phyloP scores from a whole-genome alignment of 2,113 vertebrate species.

The Apus apus region DNA sequence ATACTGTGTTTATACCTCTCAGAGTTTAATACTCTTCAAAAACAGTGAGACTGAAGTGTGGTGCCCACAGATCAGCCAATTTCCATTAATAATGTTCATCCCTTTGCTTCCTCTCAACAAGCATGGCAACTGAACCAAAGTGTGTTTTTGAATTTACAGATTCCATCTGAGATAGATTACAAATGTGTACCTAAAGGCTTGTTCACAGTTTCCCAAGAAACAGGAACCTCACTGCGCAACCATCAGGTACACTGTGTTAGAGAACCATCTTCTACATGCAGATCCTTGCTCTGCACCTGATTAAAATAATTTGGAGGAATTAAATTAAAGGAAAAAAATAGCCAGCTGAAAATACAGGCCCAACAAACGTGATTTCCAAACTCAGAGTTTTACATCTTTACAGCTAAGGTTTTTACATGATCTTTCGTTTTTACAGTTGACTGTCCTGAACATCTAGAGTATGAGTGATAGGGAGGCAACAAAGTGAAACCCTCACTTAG shows the following conservation, averaged over 20 bases:
- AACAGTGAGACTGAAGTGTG: neutral
- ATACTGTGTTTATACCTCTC: neutral
- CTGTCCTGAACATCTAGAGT: neutral
- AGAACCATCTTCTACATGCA: neutral
- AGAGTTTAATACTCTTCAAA: neutral
- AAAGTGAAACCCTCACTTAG: neutral
- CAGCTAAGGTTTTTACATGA: neutral
- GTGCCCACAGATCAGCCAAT: neutral
- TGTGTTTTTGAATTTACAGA: neutral
- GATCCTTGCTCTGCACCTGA: neutral
- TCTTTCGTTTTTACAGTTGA: neutral
- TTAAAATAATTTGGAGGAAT: neutral
- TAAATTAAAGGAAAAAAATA: neutral
- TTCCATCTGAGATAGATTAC: neutral
- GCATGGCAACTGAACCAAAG: neutral
- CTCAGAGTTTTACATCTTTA: neutral
- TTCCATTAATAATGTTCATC: neutral
- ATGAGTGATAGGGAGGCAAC: accelerated
- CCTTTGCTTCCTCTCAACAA: neutral
- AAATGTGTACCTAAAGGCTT: accelerated
- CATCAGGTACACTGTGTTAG: accelerated
- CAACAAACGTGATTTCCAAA: neutral
- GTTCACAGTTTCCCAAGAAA: neutral
- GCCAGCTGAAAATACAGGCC: neutral
- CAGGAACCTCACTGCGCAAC: neutral